Evolutionary conservation across 2,888 invertebrate genomes (phyloP), one percentile per base, ranked within the genome.

Genomic region (Orthosia gothica): DNA sequence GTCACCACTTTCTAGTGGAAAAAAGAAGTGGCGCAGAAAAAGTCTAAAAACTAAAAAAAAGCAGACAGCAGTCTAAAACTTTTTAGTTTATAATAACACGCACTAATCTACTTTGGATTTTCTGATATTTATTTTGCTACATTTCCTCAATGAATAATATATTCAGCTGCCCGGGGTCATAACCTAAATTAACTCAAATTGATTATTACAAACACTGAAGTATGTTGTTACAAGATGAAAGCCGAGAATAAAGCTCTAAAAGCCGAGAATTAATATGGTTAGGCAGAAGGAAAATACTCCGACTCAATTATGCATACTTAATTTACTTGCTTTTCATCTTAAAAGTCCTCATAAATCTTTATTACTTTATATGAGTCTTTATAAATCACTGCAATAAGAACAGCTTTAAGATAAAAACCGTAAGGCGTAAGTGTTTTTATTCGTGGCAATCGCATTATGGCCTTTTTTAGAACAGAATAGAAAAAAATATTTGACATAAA

Each of bases 301-400:
- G 54, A 79, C 58, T 80, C 63, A 76, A 80, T 76, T 73, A 80
- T 49, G 80, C 80, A 79, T 73, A 79, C 73, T 79, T 59, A 76
- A 76, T 73, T 73, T 59, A 40, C 58, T 80, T 73, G 52, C 79
- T 55, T 75, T 75, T 76, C 79, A 79, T 79, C 72, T 79, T 71
- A 71, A 55, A 62, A 55, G 54, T 71, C 26, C 5, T 55, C 49
- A 71, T 76, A 62, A 71, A 76, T 79, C 61, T 79, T 71, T 55
- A 76, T 79, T 62, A 71, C 16, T 45, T 70, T 79, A 55, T 16
- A 50, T 26, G 45, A 26, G 72, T 45, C 13, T 62, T 71, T 23
- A 26, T 40, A 20, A 76, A 62, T 47, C 49, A 55, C 20, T 69
- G 55, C 4, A 23, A 58, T 32, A n/a, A 63, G 18, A 49, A 63